Base-by-base conservation (phyloP, 2,888 invertebrate species). In the Antheraea assamensis region DNA sequence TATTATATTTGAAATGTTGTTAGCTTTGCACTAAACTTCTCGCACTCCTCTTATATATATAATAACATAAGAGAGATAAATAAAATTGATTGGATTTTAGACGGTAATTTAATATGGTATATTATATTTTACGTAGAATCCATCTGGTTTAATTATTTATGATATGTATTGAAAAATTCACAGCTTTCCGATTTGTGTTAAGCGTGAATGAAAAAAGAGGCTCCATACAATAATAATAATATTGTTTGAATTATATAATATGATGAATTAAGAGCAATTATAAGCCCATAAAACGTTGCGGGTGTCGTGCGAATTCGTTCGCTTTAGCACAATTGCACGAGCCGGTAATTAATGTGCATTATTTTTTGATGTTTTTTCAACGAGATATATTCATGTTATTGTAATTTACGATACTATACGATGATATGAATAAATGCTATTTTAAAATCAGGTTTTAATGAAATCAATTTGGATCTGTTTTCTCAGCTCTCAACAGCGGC, bases 311-410 rank as follows among this genome's bases (percentile, higher is more conserved):
- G 58, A 77, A 30, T 74, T 72, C 73, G 72, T 78, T 79, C 78
- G 77, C 78, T 76, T 85, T 86, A 58, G 86, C 83, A 83, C 87
- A 85, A 87, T 88, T 88, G 90, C 90, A 87, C 30, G 84, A 82
- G 87, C 88, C 86, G 85, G 86, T 87, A 88, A 89, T 91, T 87
- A 88, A 89, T 91, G 87, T 89, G 85, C 86, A 88, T n/a, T n/a
- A n/a, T 89, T 94, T 93, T 94, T 93, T 92, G 92, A 93, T 90
- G 88, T 91, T 92, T 94, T 94, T 94, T 94, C 92, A 93, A 92
- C 88, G 93, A 88, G 85, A 87, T 93, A 87, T 93, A 88, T 92
- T 91, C 92, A 92, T 88, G 87, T 88, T 91, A 88, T 91, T 88
- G 85, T 90, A 91, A 83, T 91, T 89, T 91, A 90, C 88, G 90